A percentile compares a stretch with the other conserved stretches of the same genome.
Conservation (phyloP, 2,888 invertebrate genomes). For the Morpho deidamia region DNA sequence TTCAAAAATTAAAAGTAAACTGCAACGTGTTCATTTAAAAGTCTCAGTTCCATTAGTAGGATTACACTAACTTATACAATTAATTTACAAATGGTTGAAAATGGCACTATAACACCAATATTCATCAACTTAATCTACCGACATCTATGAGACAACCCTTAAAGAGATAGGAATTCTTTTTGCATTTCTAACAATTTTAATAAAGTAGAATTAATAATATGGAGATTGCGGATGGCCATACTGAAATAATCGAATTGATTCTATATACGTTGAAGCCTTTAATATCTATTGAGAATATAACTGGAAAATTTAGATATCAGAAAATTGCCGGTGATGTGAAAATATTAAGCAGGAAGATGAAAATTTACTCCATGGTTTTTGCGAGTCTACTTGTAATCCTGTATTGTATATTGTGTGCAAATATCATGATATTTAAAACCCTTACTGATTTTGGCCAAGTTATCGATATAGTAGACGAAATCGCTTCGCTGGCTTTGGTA, state of each 20-base stretch:
- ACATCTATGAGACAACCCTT: too few species aligned
- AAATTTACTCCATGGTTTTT: constrained; percentile 29
- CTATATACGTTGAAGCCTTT: constrained; percentile 29
- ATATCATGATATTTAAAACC: constrained; percentile 16
- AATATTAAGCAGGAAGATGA: constrained; percentile 33
- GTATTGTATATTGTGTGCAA: constrained; percentile 13
- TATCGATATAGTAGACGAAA: constrained; percentile 31
- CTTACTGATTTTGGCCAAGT: constrained; percentile 22
- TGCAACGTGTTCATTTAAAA: too few species aligned
- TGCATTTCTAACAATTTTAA: too few species aligned
- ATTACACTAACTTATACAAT: too few species aligned
- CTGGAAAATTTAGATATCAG: constrained; percentile 43
- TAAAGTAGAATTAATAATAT: too few species aligned
- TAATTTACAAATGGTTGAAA: too few species aligned
- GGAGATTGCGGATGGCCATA: neutral
- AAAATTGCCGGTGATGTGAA: constrained; percentile 29
- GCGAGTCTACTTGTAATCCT: constrained; percentile 25
- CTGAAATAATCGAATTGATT: constrained; percentile 3
- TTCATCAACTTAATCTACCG: too few species aligned
- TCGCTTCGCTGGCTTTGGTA: constrained; percentile 35
- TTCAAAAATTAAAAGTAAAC: too few species aligned
- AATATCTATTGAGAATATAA: constrained; percentile 35
- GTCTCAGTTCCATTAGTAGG: too few species aligned
- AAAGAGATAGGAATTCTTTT: too few species aligned
- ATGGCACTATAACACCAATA: too few species aligned